Evolutionary conservation across 2,888 invertebrate genomes (phyloP).

Genomic region (Catonia carolina): DNA sequence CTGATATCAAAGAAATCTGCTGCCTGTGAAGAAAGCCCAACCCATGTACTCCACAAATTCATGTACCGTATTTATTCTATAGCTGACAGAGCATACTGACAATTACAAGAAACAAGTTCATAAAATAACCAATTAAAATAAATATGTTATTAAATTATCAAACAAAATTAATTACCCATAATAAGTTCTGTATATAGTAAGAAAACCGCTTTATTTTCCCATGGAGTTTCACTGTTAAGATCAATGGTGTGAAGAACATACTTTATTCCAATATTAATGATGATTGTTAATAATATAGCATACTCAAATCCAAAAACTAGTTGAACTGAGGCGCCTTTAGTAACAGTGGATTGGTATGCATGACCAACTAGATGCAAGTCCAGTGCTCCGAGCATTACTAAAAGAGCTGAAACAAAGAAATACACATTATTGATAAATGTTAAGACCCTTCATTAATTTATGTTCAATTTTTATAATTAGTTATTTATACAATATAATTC

Average conservation of each 20-base stretch:
- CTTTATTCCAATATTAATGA: constrained; percentile 88
- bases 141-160: too few relatives aligned
- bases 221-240: constrained; percentile 87
- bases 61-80: too few relatives aligned
- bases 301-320: constrained; percentile 99
- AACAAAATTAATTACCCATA: constrained; percentile 61
- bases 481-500: too few relatives aligned
- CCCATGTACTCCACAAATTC: too few relatives aligned
- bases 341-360: constrained; percentile 86
- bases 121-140: too few relatives aligned
- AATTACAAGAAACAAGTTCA: too few relatives aligned
- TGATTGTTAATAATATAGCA: constrained; percentile 89
- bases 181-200: constrained; percentile 92
- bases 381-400: constrained; percentile 70
- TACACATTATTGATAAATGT: neutral
- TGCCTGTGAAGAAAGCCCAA: too few relatives aligned
- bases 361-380: constrained; percentile 88
- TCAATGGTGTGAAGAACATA: constrained; percentile 84
- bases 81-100: too few relatives aligned
- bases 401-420: constrained; percentile 48
- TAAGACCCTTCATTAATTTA: neutral
- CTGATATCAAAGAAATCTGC: too few relatives aligned
- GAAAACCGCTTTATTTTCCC: constrained; percentile 99
- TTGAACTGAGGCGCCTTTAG: constrained; percentile 94
- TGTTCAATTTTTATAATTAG: too few relatives aligned